Conservation (phyloP, 2,797 vertebrate species). For the Holocentrus rufus region DNA sequence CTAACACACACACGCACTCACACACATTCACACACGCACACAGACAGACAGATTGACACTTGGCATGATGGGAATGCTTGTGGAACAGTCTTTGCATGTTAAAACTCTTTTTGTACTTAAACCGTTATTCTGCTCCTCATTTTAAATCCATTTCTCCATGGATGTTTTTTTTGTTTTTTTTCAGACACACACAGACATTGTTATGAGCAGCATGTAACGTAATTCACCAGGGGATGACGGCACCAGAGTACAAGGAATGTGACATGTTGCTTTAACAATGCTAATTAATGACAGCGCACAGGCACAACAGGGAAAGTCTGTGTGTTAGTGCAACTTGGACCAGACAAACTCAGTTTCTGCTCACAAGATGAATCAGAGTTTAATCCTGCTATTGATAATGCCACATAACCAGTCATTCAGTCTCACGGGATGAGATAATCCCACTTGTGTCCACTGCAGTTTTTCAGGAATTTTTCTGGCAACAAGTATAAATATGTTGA, state of each 20-base stretch:
- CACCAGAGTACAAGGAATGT: background rate
- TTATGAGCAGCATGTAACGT: background rate
- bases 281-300: background rate
- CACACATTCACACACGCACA: conserved; percentile 1
- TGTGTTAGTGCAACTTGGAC: background rate
- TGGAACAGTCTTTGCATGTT: too few species aligned
- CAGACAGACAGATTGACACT: background rate
- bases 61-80: background rate
- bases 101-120: too few species aligned
- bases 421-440: too few species aligned
- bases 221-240: background rate
- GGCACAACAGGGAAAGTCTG: too few species aligned
- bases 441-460: too few species aligned
- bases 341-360: too few species aligned
- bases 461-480: too few species aligned
- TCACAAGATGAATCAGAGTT: too few species aligned
- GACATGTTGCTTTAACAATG: background rate
- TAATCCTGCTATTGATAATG: too few species aligned
- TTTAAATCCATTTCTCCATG: background rate
- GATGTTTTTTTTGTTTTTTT: background rate
- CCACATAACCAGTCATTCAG: too few species aligned
- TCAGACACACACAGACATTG: background rate
- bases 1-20: conserved; percentile 3
- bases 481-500: too few species aligned
- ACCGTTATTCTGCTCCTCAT: too few species aligned